Evolutionary conservation across 1,140 invertebrate species (phyloP).

Genomic region (Scaptomyza graminum): DNA sequence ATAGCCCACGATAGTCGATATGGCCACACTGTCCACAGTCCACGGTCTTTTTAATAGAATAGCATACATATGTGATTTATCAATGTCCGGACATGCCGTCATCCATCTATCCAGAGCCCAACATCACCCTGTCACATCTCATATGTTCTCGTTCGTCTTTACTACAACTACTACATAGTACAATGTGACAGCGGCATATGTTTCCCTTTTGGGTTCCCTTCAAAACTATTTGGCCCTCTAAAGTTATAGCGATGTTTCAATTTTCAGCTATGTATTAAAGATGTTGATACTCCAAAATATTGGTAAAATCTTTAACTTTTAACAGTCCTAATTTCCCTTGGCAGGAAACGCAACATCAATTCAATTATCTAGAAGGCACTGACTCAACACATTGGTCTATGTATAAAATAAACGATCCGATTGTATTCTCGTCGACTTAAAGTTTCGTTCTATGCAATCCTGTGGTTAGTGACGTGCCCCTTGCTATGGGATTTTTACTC

Average conservation of each 20-base stretch:
- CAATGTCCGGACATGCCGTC: constrained; percentile 69
- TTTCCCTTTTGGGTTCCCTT: constrained; percentile 32
- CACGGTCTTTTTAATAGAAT: constrained; percentile 7
- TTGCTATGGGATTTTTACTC: background rate
- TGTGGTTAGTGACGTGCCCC: constrained; percentile 31
- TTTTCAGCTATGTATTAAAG: constrained; percentile 34
- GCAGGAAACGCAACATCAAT: constrained; percentile 1
- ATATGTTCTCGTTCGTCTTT: constrained; percentile 21
- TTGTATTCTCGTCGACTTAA: background rate
- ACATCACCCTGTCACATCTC: constrained; percentile 18
- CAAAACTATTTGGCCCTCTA: constrained; percentile 34
- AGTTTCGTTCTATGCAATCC: constrained; percentile 9
- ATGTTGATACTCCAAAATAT: no score
- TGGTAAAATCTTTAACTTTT: no score
- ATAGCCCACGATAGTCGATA: constrained; percentile 26
- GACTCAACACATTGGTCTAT: constrained; percentile 16
- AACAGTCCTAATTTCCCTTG: background rate
- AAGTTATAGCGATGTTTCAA: constrained; percentile 4
- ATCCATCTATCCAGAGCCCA: constrained; percentile 60
- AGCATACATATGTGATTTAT: constrained; percentile 67
- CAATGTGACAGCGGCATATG: constrained; percentile 41
- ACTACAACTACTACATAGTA: background rate
- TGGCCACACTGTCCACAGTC: background rate
- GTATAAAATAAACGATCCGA: background rate
- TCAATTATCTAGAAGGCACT: background rate